These are phyloP conservation scores for Anolis carolinensis DNA, from an alignment of 2,113 vertebrate genomes.

Conservation along the genomic window DNA sequence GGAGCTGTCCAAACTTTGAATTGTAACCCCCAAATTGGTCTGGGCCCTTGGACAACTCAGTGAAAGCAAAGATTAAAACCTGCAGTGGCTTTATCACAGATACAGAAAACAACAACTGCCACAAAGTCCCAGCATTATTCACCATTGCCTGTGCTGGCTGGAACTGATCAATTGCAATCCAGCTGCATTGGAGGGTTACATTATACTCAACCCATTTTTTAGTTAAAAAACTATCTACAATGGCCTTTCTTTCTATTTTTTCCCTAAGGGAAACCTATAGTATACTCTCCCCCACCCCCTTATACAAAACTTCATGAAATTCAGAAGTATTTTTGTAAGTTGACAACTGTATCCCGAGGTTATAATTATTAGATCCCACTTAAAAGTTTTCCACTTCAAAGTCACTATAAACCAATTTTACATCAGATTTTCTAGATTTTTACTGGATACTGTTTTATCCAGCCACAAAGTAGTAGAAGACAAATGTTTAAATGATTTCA, in stretches of 20 bases:
- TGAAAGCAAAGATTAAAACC: too few species aligned
- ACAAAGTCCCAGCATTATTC: too few species aligned
- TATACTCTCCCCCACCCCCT: too few species aligned
- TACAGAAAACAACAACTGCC: too few species aligned
- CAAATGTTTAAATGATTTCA: not conserved
- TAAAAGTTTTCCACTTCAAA: conserved; percentile 42
- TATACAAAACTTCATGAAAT: conserved; percentile 34
- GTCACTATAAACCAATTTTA: conserved; percentile 51
- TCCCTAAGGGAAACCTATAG: conserved; percentile 21
- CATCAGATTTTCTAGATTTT: conserved; percentile 38
- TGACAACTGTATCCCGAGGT: conserved; percentile 39
- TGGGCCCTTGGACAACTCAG: too few species aligned
- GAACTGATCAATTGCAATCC: too few species aligned
- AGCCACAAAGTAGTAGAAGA: not conserved
- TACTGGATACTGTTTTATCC: not conserved
- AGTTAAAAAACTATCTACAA: too few species aligned
- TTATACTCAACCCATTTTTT: not conserved
- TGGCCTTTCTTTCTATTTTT: not conserved
- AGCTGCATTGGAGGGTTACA: too few species aligned
- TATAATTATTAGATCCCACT: conserved; percentile 27
- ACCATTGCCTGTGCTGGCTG: too few species aligned
- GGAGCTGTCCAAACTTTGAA: too few species aligned
- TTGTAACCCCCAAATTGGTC: too few species aligned
- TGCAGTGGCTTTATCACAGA: too few species aligned
- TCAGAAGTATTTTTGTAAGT: conserved; percentile 57